phyloP scores from a whole-genome alignment of 1,140 invertebrate species.

The Caenorhabditis inopinata region DNA sequence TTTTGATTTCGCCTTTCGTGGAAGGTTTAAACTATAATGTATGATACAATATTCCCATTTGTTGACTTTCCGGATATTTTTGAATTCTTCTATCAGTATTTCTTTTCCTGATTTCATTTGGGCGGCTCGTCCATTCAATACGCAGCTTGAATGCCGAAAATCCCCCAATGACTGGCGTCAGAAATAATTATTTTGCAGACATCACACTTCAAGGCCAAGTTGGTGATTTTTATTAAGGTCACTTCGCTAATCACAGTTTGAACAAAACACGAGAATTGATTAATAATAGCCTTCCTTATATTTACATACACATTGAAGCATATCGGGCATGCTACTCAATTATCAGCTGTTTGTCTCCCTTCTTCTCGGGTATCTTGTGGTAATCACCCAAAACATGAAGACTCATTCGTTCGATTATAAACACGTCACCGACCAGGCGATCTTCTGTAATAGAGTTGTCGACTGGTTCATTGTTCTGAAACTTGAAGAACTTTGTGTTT shows the following conservation, averaged over 20 bases:
- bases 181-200: too few species aligned
- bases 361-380: background rate
- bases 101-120: too few species aligned
- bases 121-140: too few species aligned
- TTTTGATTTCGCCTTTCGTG: too few species aligned
- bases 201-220: background rate
- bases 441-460: background rate
- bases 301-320: background rate
- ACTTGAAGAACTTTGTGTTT: background rate
- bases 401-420: background rate
- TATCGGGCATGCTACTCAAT: background rate
- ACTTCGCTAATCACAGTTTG: background rate
- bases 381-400: background rate
- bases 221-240: background rate
- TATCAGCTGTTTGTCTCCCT: conserved; percentile 9
- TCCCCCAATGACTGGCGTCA: too few species aligned
- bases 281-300: background rate
- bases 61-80: too few species aligned
- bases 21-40: too few species aligned
- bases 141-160: too few species aligned
- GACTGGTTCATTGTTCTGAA: background rate
- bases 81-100: too few species aligned
- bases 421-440: background rate
- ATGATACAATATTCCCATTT: too few species aligned
- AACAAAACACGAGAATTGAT: background rate